These are phyloP conservation scores for Tinea semifulvella DNA, from an alignment of 2,888 invertebrate genomes.

Conservation along the genomic window DNA sequence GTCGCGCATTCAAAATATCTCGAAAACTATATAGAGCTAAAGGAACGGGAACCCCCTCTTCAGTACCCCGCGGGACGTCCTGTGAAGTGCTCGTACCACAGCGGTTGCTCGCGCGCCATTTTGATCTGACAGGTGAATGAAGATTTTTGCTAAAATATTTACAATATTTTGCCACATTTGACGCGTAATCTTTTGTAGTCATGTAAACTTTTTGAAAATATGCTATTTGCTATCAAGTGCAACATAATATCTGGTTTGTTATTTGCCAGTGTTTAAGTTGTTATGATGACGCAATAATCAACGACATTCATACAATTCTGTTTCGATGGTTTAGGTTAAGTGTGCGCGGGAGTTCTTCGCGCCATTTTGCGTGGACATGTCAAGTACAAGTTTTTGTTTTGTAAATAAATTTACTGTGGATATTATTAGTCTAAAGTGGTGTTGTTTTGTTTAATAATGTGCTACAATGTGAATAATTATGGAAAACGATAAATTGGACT, in stretches of 20 bases:
- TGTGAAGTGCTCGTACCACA: constrained; percentile 14
- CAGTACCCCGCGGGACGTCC: constrained; percentile 14
- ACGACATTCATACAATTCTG: constrained; percentile 12
- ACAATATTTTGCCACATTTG: constrained; percentile 8
- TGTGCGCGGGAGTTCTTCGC: too few relatives aligned
- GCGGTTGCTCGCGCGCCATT: constrained; percentile 10
- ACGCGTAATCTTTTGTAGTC: constrained; percentile 13
- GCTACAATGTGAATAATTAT: too few relatives aligned
- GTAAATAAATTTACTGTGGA: too few relatives aligned
- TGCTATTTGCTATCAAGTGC: constrained; percentile 9
- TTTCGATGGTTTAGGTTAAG: constrained; percentile 14
- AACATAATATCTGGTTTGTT: constrained; percentile 10
- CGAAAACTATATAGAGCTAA: constrained; percentile 10
- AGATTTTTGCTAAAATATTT: constrained; percentile 16
- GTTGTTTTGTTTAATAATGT: too few relatives aligned
- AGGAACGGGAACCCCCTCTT: constrained; percentile 13
- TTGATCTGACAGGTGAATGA: constrained; percentile 11
- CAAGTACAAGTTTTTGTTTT: too few relatives aligned
- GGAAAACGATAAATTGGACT: too few relatives aligned
- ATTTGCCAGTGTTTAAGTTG: constrained; percentile 5
- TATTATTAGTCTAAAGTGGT: too few relatives aligned
- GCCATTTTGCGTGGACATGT: too few relatives aligned
- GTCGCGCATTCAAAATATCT: constrained; percentile 8
- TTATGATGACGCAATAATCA: constrained; percentile 13
- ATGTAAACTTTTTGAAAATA: constrained; percentile 9